Base-by-base conservation (phyloP, 1,140 invertebrate species). In the Parasteatoda tepidariorum region DNA sequence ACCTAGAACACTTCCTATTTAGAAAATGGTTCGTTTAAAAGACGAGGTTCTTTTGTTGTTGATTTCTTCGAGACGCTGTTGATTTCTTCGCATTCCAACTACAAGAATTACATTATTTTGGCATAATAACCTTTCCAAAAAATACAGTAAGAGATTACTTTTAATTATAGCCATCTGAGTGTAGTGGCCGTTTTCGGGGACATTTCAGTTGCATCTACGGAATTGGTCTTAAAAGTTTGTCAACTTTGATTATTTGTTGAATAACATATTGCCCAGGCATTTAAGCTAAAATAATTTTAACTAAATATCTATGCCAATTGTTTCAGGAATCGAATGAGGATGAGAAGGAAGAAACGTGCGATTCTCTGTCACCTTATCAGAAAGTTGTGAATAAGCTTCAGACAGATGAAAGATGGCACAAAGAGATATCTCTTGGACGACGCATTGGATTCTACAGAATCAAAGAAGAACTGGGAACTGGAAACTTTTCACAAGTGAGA, bases 401-500 rank as follows among this genome's bases (percentile, higher is more conserved):
- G 13, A 87, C 89, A 73, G 91, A 92, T 86, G 89, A 89, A 48
- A 88, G 88, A 83, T 92, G 91, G 88, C 88, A 91, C 75, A 90
- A 91, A 75, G 92, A 94, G 83, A 90, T 93, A 24, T 91, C 90
- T 3, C 88, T 93, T 7, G 93, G 92, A 15, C 91, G 91, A 82
- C 87, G 93, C 34, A 92, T 94, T 54, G 94, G 93, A 6, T 91
- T 94, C 83, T 94, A 94, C 88, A 87, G 92, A 83, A 90, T 94
- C 70, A 89, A 91, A 70, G 93, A 92, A 34, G 93, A 94, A 86
- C 88, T 97, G 62, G 96, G 95, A 41, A 92, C 91, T 86, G 95
- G 95, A 38, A 97, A 97, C 88, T 97, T 97, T 89, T 96, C 95
- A 6, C 94, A 95, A 90, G 96, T 97, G 62, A 95, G 95, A 89